phyloP scores from a whole-genome alignment of 92 coral and sea anemone species.

The Porites lobata region DNA sequence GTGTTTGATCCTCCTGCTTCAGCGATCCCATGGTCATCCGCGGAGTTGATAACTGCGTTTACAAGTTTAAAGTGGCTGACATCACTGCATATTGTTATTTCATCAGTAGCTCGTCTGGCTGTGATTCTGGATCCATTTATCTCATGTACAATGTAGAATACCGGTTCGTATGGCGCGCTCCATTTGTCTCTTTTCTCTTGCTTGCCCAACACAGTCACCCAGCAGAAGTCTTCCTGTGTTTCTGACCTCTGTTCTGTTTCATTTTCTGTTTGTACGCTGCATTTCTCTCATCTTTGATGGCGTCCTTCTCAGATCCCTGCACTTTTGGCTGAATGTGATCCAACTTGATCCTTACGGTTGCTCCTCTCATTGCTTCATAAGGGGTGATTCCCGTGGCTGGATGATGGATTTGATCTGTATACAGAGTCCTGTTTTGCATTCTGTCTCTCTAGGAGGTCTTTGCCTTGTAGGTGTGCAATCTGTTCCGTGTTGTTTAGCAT shows the following conservation, averaged over 20 bases:
- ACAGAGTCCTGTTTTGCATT: conserved; percentile 64
- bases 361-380: conserved; percentile 68
- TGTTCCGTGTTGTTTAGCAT: conserved; percentile 45
- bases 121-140: conserved; percentile 53
- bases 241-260: conserved; percentile 69
- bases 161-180: conserved; percentile 70
- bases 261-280: conserved; percentile 73
- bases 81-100: conserved; percentile 52
- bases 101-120: conserved; percentile 60
- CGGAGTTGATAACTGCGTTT: too few species aligned
- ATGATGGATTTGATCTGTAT: conserved; percentile 46
- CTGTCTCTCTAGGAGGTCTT: conserved; percentile 47
- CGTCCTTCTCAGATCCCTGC: conserved; percentile 43
- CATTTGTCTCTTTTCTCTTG: conserved; percentile 62
- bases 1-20: too few species aligned
- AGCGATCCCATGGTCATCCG: too few species aligned
- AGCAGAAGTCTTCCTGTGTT: conserved; percentile 62
- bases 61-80: conserved; percentile 10
- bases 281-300: conserved; percentile 54
- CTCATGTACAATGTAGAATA: conserved; percentile 43
- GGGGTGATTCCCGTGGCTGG: conserved; percentile 70
- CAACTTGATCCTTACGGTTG: conserved; percentile 64
- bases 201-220: conserved; percentile 77
- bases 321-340: conserved; percentile 55
- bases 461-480: conserved; percentile 76